These are phyloP conservation scores for Pardalotus punctatus DNA, from an alignment of 2,113 vertebrate species.

Conservation along the genomic window DNA sequence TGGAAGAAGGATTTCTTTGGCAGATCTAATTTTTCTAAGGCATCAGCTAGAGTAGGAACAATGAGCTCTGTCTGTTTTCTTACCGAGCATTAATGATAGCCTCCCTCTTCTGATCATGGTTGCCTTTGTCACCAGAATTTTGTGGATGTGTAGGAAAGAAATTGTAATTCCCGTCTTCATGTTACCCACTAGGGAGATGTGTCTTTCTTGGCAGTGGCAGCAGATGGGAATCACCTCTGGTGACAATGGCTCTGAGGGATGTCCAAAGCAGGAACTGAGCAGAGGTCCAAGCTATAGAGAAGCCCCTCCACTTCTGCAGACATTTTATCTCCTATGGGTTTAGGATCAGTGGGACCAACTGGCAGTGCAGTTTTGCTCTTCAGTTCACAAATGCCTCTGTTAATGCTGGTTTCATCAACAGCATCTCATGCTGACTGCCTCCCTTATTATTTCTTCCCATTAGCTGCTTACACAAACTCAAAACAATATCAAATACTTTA, in stretches of 20 bases:
- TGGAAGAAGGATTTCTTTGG: not conserved
- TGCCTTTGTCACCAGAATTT: not conserved
- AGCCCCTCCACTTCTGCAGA: not conserved
- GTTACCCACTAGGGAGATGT: not conserved
- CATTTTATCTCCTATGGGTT: not conserved
- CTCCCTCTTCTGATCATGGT: not conserved
- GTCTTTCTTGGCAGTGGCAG: not conserved
- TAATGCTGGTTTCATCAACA: not conserved
- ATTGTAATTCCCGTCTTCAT: not conserved
- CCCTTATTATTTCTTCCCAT: not conserved
- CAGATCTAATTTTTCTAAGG: not conserved
- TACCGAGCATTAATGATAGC: not conserved
- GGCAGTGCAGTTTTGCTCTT: not conserved
- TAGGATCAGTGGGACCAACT: not conserved
- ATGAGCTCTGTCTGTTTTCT: not conserved
- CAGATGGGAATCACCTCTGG: fast-evolving
- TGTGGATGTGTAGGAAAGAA: not conserved
- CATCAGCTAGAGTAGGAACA: not conserved
- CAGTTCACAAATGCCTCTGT: not conserved
- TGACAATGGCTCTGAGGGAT: not conserved
- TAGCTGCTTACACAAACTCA: not conserved
- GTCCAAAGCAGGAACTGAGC: not conserved
- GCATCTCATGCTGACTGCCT: not conserved
- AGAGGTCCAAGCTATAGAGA: not conserved
- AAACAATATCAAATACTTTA: not conserved